Base-by-base conservation (phyloP, 2,888 invertebrate species). In the Aricia artaxerxes region DNA sequence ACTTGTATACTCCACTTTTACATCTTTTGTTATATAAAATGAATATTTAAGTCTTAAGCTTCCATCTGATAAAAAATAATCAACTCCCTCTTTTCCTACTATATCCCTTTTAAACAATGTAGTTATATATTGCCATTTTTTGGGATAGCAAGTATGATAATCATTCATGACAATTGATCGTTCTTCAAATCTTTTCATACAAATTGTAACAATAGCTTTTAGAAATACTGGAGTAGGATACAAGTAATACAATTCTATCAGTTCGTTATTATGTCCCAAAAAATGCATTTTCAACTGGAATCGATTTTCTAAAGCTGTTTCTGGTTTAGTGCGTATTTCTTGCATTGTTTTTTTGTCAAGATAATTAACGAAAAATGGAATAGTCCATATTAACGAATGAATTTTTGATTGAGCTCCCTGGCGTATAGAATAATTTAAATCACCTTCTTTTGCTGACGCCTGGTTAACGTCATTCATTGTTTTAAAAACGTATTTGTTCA, bases 231-330 rank as follows among this genome's bases (percentile, higher is more conserved):
- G 87, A 77, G 84, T 88, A 4, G 92, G 91, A 4, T 91, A 91
- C 80, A 92, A 84, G 80, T 90, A 94, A 82, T 91, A 93, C 79
- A 94, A 90, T 83, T 94, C 94, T 64, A 93, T 90, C 1, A 94
- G 88, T 81, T 94, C 93, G 80, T 92, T 92, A 79, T 91, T 88
- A 75, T 88, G 87, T 1, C 94, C 94, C 64, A 92, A 82, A 81
- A 94, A 92, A 79, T 90, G 89, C 90, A 94, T 93, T 85, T 94
- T 94, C 53, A 94, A 82, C 82, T 92, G 91, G 79, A 94, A 93
- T 79, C 87, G 86, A 2, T 88, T 86, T 31, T 88, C 87, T 31
- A 80, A 81, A 49, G 81, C 81, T 79, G 91, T 89, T 81, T 89
- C 89, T 0, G 86, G 84, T 82, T 89, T 89, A 0, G 92, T 91